These are phyloP conservation scores for Cerastis rubricosa DNA, from an alignment of 2,888 invertebrate genomes.

Conservation along the genomic window DNA sequence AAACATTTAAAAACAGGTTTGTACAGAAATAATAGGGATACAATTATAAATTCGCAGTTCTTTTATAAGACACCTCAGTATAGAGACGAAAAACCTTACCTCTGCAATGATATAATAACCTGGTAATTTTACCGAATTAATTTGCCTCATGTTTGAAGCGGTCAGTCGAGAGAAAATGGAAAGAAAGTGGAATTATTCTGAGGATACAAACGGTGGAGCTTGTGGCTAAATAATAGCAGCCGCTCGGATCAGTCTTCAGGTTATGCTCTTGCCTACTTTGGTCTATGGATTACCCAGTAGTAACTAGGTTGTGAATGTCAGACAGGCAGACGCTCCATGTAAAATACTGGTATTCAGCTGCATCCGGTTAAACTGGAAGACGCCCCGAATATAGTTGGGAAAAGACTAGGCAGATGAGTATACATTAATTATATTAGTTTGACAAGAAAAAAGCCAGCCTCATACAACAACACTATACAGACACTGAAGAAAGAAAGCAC, in stretches of 20 bases:
- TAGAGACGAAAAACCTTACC: neutral
- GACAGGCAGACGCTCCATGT: no score
- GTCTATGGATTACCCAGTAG: no score
- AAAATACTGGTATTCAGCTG: no score
- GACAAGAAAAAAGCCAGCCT: neutral
- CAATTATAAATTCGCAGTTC: slow-evolving; percentile 25
- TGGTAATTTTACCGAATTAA: neutral
- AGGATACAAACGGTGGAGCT: neutral
- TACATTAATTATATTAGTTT: neutral
- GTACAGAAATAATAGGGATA: slow-evolving; percentile 24
- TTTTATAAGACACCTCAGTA: neutral
- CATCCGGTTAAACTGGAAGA: no score
- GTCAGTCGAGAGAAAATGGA: neutral
- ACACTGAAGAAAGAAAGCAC: neutral
- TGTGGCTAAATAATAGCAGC: no score
- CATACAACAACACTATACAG: neutral
- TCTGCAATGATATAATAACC: slow-evolving; percentile 2
- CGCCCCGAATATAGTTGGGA: no score
- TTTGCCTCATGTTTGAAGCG: neutral
- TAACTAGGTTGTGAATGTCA: no score
- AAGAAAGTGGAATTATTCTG: neutral
- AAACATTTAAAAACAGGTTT: slow-evolving; percentile 50
- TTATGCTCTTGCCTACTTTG: no score
- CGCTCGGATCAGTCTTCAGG: no score
- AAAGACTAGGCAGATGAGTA: no score